phyloP scores from a whole-genome alignment of 2,888 invertebrate species.

The Megalurothrips usitatus region DNA sequence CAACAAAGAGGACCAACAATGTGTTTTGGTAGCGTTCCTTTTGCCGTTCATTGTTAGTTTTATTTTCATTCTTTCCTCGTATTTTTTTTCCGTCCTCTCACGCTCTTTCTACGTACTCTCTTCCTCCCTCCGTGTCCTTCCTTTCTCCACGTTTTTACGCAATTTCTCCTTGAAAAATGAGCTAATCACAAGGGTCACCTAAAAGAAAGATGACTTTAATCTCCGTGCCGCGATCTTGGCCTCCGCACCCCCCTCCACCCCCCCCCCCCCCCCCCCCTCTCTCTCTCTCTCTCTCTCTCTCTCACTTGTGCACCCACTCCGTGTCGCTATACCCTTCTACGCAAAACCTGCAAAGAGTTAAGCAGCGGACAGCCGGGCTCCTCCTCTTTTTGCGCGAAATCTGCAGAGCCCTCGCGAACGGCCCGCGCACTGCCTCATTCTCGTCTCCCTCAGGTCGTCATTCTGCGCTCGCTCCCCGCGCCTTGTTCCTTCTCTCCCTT shows the following conservation, averaged over 20 bases:
- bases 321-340: no score
- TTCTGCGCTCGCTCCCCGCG: background rate
- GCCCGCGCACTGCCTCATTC: background rate
- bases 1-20: constrained; percentile 5
- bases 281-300: background rate
- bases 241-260: background rate
- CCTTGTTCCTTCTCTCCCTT: background rate
- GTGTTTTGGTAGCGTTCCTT: constrained; percentile 2
- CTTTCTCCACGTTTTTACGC: background rate
- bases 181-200: constrained; percentile 24
- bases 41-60: constrained; percentile 13
- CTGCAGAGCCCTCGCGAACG: no score
- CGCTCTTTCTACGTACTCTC: background rate
- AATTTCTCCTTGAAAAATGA: constrained; percentile 21
- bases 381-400: no score
- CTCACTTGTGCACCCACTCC: background rate
- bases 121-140: background rate
- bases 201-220: constrained; percentile 27
- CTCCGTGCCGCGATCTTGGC: background rate
- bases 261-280: background rate
- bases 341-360: no score
- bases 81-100: background rate
- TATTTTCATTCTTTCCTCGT: constrained; percentile 9
- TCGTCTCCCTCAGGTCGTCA: background rate
- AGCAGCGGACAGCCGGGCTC: no score